phyloP scores from a whole-genome alignment of 2,113 vertebrate species.

The Corapipo altera region DNA sequence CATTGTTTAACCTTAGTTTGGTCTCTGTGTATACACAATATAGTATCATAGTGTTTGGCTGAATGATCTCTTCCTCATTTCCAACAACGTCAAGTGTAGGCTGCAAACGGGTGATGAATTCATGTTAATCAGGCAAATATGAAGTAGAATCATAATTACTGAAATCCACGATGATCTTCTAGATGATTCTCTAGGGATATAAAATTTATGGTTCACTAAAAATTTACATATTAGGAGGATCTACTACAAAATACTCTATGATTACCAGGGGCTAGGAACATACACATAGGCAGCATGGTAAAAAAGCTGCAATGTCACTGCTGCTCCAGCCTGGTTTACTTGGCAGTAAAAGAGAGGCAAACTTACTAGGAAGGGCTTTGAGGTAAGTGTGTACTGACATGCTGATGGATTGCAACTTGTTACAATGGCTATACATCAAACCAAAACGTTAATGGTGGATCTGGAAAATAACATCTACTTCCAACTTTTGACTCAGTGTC shows the following conservation, averaged over 20 bases:
- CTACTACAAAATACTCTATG: background rate
- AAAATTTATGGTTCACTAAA: background rate
- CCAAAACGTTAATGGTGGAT: background rate
- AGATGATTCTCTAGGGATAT: background rate
- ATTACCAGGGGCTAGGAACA: accelerated
- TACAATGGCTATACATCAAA: background rate
- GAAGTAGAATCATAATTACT: background rate
- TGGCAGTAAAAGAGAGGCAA: background rate
- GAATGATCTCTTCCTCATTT: background rate
- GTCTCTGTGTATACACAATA: background rate
- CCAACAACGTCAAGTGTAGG: background rate
- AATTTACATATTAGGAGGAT: background rate
- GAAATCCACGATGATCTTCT: background rate
- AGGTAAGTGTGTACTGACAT: background rate
- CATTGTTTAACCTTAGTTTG: background rate
- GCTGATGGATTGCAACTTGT: background rate
- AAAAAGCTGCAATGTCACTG: background rate
- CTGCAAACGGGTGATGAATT: background rate
- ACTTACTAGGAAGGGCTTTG: background rate
- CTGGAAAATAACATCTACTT: background rate
- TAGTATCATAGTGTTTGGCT: background rate
- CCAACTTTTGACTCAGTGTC: background rate
- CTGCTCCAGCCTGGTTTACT: background rate
- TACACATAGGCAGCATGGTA: background rate
- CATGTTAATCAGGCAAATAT: background rate